Evolutionary conservation across 2,888 invertebrate species (phyloP).

Genomic region (Drosophila atripex): DNA sequence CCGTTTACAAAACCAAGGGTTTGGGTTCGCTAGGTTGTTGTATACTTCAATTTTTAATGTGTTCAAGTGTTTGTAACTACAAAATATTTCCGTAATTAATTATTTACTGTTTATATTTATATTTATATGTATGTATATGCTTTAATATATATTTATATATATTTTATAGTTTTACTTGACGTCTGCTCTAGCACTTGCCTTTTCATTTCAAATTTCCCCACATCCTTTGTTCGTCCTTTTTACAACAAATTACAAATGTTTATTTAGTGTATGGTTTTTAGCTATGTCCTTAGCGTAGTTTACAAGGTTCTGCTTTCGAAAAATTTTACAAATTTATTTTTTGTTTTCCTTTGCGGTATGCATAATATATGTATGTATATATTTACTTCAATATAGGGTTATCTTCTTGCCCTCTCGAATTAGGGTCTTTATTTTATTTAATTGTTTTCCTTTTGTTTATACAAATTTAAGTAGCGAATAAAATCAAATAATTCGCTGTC

Average conservation of each 20-base stretch:
- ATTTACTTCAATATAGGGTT: slow-evolving; percentile 38
- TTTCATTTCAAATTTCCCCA: slow-evolving; percentile 15
- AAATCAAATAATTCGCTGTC: slow-evolving; percentile 53
- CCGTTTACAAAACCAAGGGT: slow-evolving; percentile 71
- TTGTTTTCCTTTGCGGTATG: slow-evolving; percentile 29
- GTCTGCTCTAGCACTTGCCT: slow-evolving; percentile 43
- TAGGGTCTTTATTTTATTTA: not conserved
- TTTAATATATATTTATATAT: slow-evolving; percentile 50
- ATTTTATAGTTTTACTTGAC: slow-evolving; percentile 68
- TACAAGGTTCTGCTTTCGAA: slow-evolving; percentile 62
- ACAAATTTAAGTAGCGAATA: slow-evolving; percentile 66
- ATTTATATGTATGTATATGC: slow-evolving; percentile 67
- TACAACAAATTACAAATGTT: slow-evolving; percentile 79
- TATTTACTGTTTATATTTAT: slow-evolving; percentile 56
- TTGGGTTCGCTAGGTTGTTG: slow-evolving; percentile 23
- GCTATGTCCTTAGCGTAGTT: slow-evolving; percentile 59
- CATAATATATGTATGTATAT: slow-evolving; percentile 36
- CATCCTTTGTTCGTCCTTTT: slow-evolving; percentile 42
- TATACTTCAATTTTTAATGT: slow-evolving; percentile 16
- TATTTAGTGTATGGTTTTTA: slow-evolving; percentile 48
- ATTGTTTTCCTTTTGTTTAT: slow-evolving; percentile 34
- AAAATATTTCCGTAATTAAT: slow-evolving; percentile 65
- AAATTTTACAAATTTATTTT: slow-evolving; percentile 71
- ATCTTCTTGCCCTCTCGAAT: slow-evolving; percentile 22
- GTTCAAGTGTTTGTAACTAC: slow-evolving; percentile 57